Evolutionary conservation across 2,888 invertebrate genomes (phyloP).

Genomic region (Elgonia sp.): DNA sequence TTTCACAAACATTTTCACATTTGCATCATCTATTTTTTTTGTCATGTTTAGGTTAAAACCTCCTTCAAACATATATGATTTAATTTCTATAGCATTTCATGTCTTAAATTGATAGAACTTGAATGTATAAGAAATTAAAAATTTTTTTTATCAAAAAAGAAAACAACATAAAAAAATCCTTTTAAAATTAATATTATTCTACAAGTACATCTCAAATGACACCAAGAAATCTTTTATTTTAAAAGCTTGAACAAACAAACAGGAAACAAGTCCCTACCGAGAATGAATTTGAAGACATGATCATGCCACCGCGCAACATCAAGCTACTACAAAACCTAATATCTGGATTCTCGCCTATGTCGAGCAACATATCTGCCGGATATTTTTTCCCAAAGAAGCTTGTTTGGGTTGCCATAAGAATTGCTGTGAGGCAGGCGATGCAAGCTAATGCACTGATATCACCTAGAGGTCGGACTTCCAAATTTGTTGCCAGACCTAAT

Average conservation of each 20-base stretch:
- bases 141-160: too few relatives aligned
- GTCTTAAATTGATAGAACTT: too few relatives aligned
- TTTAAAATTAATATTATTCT: too few relatives aligned
- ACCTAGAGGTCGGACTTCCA: slow-evolving; percentile 83
- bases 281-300: slow-evolving; percentile 86
- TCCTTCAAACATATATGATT: too few relatives aligned
- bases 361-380: slow-evolving; percentile 78
- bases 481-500: slow-evolving; percentile 85
- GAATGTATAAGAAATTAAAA: too few relatives aligned
- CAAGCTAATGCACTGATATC: slow-evolving; percentile 86
- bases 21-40: too few relatives aligned
- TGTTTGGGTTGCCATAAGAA: slow-evolving; percentile 84
- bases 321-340: slow-evolving; percentile 84
- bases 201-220: background rate
- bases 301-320: slow-evolving; percentile 85
- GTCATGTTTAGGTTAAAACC: too few relatives aligned
- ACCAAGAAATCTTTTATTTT: slow-evolving; percentile 24
- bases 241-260: slow-evolving; percentile 28
- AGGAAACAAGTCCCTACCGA: slow-evolving; percentile 80
- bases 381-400: slow-evolving; percentile 83
- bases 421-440: slow-evolving; percentile 83
- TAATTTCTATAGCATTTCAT: too few relatives aligned
- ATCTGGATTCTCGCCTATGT: slow-evolving; percentile 80
- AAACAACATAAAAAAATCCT: too few relatives aligned
- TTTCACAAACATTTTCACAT: too few relatives aligned